phyloP scores from a whole-genome alignment of 2,113 vertebrate genomes.

The Triplophysa siluroides region DNA sequence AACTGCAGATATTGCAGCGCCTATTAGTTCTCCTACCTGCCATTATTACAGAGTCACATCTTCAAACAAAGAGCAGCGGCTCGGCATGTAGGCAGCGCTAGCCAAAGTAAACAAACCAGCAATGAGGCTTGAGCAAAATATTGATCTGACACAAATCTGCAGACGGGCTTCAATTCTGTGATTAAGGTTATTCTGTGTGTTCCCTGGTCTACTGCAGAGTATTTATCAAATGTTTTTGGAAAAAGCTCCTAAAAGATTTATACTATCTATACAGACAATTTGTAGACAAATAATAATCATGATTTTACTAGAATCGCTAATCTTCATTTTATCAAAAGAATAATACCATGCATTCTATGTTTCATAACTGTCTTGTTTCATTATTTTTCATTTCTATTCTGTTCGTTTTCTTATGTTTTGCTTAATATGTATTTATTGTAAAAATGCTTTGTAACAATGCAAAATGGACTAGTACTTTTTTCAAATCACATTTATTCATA shows the following conservation, averaged over 20 bases:
- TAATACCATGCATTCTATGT: too few relatives aligned
- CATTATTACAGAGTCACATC: conserved; percentile 84
- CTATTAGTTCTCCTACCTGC: conserved; percentile 78
- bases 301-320: too few relatives aligned
- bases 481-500: too few relatives aligned
- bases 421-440: too few relatives aligned
- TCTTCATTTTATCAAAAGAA: too few relatives aligned
- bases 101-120: conserved; percentile 78
- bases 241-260: background rate
- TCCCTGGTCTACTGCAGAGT: background rate
- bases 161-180: conserved; percentile 74
- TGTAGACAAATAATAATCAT: too few relatives aligned
- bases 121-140: conserved; percentile 78
- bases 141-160: conserved; percentile 76
- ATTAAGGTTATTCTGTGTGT: conserved; percentile 61
- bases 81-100: conserved; percentile 76
- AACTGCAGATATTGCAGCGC: conserved; percentile 78
- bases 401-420: too few relatives aligned
- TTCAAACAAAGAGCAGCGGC: conserved; percentile 72
- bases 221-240: conserved; percentile 8
- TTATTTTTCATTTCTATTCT: too few relatives aligned
- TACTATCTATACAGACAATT: background rate
- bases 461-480: too few relatives aligned
- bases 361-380: too few relatives aligned
- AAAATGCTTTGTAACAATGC: too few relatives aligned